These are phyloP conservation scores for Chrysopa pallens DNA, from an alignment of 1,140 invertebrate species.

Conservation along the genomic window DNA sequence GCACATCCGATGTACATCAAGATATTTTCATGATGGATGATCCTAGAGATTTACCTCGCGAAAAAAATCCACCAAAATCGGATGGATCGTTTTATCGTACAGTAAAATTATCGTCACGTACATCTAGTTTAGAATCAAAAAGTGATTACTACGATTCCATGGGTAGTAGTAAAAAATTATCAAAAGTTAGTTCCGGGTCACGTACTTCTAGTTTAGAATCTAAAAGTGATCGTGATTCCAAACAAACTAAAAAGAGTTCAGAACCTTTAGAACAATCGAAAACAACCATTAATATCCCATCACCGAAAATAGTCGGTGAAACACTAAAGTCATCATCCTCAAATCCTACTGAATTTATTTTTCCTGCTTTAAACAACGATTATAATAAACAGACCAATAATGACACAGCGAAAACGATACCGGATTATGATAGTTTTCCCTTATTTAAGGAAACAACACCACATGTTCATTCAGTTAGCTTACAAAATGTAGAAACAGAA, in stretches of 20 bases:
- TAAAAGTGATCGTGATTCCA: conserved; percentile 39
- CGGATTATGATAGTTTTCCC: background rate
- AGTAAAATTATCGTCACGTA: conserved; percentile 38
- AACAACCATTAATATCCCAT: conserved; percentile 28
- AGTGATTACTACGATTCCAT: conserved; percentile 43
- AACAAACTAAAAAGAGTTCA: conserved; percentile 14
- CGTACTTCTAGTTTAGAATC: conserved; percentile 44
- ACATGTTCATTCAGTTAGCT: conserved; percentile 40
- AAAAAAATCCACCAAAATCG: conserved; percentile 43
- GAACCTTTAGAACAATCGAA: conserved; percentile 21
- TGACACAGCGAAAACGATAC: no score
- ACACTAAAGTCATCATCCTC: conserved; percentile 25
- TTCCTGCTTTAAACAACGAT: no score
- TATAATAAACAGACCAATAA: no score
- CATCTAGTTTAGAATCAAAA: conserved; percentile 44
- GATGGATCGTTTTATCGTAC: conserved; percentile 48
- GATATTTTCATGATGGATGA: conserved; percentile 48
- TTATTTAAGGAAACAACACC: conserved; percentile 28
- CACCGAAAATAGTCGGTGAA: conserved; percentile 31
- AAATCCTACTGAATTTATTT: conserved; percentile 25
- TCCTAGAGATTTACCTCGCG: conserved; percentile 41
- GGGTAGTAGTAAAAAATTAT: conserved; percentile 34
- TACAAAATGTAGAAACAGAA: conserved; percentile 47
- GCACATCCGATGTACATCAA: conserved; percentile 32
- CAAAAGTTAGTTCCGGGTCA: conserved; percentile 28